Conservation (phyloP, 2,888 invertebrate genomes). For the Elmis aenea region DNA sequence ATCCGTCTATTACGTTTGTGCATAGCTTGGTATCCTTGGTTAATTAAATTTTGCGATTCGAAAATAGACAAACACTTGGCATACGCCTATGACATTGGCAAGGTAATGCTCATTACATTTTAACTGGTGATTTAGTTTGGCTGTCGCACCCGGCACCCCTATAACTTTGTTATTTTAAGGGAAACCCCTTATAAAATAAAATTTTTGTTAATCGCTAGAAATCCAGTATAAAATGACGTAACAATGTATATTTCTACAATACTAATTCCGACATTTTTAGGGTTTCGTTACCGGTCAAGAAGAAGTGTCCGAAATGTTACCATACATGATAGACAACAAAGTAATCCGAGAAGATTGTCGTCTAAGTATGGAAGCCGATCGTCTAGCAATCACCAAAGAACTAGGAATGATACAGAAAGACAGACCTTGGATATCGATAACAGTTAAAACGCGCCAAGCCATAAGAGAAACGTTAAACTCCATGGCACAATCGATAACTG, state of each 20-base stretch:
- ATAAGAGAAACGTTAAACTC: slow-evolving; percentile 57
- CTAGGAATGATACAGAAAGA: slow-evolving; percentile 54
- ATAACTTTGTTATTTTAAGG: no score
- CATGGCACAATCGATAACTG: slow-evolving; percentile 52
- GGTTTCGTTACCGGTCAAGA: slow-evolving; percentile 59
- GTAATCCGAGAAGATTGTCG: slow-evolving; percentile 31
- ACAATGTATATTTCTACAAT: no score
- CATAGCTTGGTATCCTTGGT: slow-evolving; percentile 41
- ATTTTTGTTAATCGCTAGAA: no score
- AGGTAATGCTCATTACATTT: slow-evolving; percentile 37
- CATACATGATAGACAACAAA: slow-evolving; percentile 46
- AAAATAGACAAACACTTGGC: slow-evolving; percentile 55
- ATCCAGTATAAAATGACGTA: no score
- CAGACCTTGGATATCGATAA: slow-evolving; percentile 58
- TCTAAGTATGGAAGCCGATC: slow-evolving; percentile 29
- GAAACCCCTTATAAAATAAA: no score
- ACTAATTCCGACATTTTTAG: no score
- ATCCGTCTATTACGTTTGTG: slow-evolving; percentile 39
- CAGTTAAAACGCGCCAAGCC: slow-evolving; percentile 61
- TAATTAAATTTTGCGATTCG: slow-evolving; percentile 52
- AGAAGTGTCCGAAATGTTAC: slow-evolving; percentile 53
- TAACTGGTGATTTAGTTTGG: slow-evolving; percentile 1
- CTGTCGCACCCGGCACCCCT: no score
- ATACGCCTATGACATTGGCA: slow-evolving; percentile 60
- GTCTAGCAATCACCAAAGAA: slow-evolving; percentile 49